Percentiles rank a stretch among this genome's conserved stretches.
These are phyloP conservation scores for Lysandra coridon DNA, from an alignment of 2,888 invertebrate species.

Conservation along the genomic window DNA sequence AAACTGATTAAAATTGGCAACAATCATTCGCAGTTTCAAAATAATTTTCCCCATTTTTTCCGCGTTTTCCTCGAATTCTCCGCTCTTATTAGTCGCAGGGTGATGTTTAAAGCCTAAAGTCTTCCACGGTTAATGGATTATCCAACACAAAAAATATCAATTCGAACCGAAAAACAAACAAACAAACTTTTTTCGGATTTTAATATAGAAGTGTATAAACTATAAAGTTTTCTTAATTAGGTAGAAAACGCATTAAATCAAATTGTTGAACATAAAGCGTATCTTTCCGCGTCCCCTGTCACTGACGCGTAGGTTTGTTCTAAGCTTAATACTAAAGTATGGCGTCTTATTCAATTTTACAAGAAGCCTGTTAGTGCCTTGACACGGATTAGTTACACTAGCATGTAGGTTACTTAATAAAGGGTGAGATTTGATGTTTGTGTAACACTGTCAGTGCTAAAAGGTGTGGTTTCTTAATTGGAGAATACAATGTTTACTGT, in stretches of 20 bases:
- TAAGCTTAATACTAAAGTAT: constrained; percentile 3
- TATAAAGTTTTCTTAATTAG: background rate
- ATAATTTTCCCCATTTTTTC: no score
- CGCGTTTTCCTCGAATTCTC: no score
- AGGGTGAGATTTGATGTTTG: constrained; percentile 21
- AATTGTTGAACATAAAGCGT: background rate
- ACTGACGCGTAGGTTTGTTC: no score
- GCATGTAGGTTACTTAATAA: background rate
- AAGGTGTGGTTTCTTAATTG: background rate
- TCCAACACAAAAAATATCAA: no score
- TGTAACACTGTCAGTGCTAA: background rate
- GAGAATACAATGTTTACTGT: background rate
- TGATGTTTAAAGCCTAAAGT: no score
- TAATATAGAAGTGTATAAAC: no score
- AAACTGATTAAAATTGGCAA: background rate
- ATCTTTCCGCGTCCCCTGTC: background rate
- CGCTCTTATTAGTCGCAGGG: no score
- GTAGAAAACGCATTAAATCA: background rate
- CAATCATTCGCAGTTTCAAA: background rate
- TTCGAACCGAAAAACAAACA: no score
- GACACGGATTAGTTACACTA: constrained; percentile 27
- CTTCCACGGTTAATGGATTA: no score
- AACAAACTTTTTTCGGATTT: no score
- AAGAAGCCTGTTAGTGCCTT: constrained; percentile 28
- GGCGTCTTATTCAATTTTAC: constrained; percentile 25